Evolutionary conservation across 2,113 vertebrate genomes (phyloP), one percentile per base, ranked within the genome.

Genomic region (Anguilla rostrata): DNA sequence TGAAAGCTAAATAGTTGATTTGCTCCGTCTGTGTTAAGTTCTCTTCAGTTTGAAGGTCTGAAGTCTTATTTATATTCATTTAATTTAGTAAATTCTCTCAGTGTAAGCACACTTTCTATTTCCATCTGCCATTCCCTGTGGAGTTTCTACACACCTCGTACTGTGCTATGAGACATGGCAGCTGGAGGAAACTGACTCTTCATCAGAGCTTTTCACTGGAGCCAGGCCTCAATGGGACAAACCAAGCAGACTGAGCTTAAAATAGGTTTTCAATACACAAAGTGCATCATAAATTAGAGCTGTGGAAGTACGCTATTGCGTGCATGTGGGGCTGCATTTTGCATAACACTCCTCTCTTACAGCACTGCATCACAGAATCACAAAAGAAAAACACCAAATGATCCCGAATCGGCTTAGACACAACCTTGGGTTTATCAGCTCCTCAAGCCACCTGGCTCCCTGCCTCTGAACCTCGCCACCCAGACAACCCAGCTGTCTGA

Each of bases 181-280:
- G 71, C 80, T 43, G 57, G 80, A 85, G 86, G 78, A 71, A 43
- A 86, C 81, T 63, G 75, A 90, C 40, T 88, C 89, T 88, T 86
- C 90, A 88, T 91, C 91, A 89, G 66, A 83, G 88, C 88, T 88
- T 88, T 82, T 78, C 84, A 78, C 87, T 18, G 43, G 63, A 83
- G 87, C 57, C 87, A 88, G 88, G 87, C 88, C 90, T 91, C 89
- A 85, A 66, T 57, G 86, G 78, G 78, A 66, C 81, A 85, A 78
- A 84, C 80, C 83, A 86, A 87, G 86, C 87, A 81, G 46, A 82
- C 81, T 78, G 81, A 83, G 89, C 88, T 90, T 89, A 88, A 91
- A 91, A 90, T 91, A 88, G 91, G 90, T 85, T 89, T 90, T 63
- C 82, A 63, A 89, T 87, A 84, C 89, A 89, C 89, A 88, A 89